phyloP scores from a whole-genome alignment of 2,113 vertebrate genomes.

The Stomatorhinus ivindoensis region DNA sequence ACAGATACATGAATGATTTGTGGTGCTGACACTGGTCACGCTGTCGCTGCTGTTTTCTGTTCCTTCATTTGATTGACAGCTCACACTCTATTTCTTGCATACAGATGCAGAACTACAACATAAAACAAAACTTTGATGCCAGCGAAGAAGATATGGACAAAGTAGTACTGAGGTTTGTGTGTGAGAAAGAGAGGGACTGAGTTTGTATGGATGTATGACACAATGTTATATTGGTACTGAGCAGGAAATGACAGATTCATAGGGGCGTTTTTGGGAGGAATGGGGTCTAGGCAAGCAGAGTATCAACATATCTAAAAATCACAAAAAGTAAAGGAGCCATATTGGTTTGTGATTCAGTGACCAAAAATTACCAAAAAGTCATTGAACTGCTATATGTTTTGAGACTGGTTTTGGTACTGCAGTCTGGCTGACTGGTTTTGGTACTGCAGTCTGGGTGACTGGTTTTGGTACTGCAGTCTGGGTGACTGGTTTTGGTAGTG shows the following conservation, averaged over 20 bases:
- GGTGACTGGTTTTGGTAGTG: no score
- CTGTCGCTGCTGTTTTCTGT: not conserved
- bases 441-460: not conserved
- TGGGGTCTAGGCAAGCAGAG: not conserved
- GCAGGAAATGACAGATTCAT: not conserved
- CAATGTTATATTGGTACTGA: not conserved
- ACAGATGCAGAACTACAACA: slow-evolving; percentile 44
- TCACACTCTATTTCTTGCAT: slow-evolving; percentile 48
- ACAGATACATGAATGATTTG: not conserved
- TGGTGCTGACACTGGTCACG: not conserved
- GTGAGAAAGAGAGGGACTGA: not conserved
- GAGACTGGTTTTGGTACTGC: not conserved
- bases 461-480: no score
- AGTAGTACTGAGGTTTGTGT: slow-evolving; percentile 81
- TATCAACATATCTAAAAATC: not conserved
- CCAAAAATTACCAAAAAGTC: not conserved
- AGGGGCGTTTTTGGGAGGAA: not conserved
- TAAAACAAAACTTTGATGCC: slow-evolving; percentile 88
- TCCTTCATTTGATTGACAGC: not conserved
- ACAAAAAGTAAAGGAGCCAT: not conserved
- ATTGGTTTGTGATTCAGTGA: not conserved
- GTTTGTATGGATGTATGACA: not conserved
- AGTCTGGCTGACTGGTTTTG: not conserved
- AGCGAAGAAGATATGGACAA: slow-evolving; percentile 96
- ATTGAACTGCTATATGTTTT: not conserved